Conservation (phyloP, 1,140 invertebrate species). For the Glossosoma conforme region DNA sequence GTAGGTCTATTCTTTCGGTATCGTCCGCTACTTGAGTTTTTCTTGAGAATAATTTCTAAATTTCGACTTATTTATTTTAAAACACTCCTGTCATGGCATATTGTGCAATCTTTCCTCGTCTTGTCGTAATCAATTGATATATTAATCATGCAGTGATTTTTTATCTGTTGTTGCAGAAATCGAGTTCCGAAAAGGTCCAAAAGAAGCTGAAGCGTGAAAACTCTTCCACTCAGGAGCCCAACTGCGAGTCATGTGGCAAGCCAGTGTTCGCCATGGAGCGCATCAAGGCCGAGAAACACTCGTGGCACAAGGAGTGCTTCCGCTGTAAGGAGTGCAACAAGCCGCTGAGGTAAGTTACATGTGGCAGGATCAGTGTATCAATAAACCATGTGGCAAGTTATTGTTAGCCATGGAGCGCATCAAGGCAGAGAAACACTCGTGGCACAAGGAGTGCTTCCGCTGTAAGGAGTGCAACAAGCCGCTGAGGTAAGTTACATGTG, state of each 20-base stretch:
- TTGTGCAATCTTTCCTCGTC: no score
- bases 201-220: constrained; percentile 43
- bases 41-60: no score
- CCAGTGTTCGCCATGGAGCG: constrained; percentile 93
- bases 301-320: constrained; percentile 92
- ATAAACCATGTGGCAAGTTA: no score
- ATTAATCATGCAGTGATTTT: no score
- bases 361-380: not conserved
- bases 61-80: no score
- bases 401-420: constrained; percentile 94
- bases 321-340: constrained; percentile 84
- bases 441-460: constrained; percentile 89
- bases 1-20: no score
- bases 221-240: constrained; percentile 40
- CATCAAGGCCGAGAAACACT: constrained; percentile 77
- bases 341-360: constrained; percentile 68
- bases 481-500: constrained; percentile 62
- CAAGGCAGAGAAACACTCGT: constrained; percentile 77
- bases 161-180: constrained; percentile 36
- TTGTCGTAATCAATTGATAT: no score
- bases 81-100: no score
- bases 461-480: constrained; percentile 85
- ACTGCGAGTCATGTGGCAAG: constrained; percentile 78
- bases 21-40: no score
- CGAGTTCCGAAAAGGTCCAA: constrained; percentile 44